Evolutionary conservation across 2,113 vertebrate species (phyloP), one percentile per base, ranked within the genome.

Genomic region (Tautogolabrus adspersus): DNA sequence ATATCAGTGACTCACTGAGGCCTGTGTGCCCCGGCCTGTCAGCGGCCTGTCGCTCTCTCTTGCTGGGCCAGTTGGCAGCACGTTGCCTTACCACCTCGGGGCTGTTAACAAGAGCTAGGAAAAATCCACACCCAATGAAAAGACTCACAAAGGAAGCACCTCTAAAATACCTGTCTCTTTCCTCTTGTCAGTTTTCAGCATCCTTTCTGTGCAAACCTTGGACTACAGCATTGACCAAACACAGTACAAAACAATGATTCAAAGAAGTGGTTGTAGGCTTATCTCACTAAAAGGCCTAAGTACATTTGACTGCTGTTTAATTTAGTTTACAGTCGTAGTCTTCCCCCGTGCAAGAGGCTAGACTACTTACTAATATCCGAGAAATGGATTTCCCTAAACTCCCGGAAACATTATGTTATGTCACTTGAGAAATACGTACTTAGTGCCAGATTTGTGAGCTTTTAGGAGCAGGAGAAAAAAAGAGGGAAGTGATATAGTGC

Each of bases 1-100:
- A 77, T 89, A 84, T 86, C 86, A 82, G 86, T 93, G 91, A 92
- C 82, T 93, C 93, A 92, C 81, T 54, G 86, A 89, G 87, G 86
- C 92, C 90, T 19, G 72, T 51, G 79, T 83, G 91, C 87, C 89
- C 88, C 66, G 8, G 87, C 81, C 90, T 92, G 93, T 93, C 91
- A 91, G 58, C 44, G 15, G 58, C 88, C 83, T 89, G 85, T 92
- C 90, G 64, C 84, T 92, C 83, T 91, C 81, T 79, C 66, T 83
- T 63, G 81, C 82, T 38, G 77, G 75, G 81, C 76, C 44, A 54
- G 70, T 75, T 60, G 77, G 86, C 79, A 86, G 84, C 70, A 63
- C 38, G 63, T 81, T 46, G 81, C 71, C 67, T 79, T 76, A 46
- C 73, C 75, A 72, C 73, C 76, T 75, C 55, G 0, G 18, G 15